These are phyloP conservation scores for Hydroisotoma schaefferi DNA, from an alignment of 2,888 invertebrate genomes.

Conservation along the genomic window DNA sequence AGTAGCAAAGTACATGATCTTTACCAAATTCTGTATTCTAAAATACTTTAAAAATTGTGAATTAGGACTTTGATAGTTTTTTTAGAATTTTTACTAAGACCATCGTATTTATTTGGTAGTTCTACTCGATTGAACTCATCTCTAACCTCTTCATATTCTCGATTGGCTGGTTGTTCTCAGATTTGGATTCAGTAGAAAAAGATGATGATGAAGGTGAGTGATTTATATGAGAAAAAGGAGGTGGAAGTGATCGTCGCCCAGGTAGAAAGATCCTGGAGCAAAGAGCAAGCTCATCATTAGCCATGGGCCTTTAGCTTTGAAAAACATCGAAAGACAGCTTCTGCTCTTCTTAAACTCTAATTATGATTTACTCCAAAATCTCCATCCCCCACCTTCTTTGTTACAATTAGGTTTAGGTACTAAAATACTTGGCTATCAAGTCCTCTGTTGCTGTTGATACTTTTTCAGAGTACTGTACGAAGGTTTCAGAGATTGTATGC, in stretches of 20 bases:
- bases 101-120: background rate
- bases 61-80: background rate
- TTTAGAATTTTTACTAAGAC: background rate
- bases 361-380: conserved; percentile 8
- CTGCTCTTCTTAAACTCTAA: background rate
- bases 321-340: background rate
- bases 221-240: background rate
- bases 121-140: no score
- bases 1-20: no score
- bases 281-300: background rate
- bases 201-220: background rate
- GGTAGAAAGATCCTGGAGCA: background rate
- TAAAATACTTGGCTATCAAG: no score
- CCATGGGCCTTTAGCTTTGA: no score
- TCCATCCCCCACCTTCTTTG: background rate
- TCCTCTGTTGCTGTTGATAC: no score
- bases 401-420: no score
- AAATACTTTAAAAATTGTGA: no score
- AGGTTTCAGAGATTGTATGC: no score
- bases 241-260: conserved; percentile 2
- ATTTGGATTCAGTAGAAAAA: conserved; percentile 1
- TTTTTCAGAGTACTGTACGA: no score
- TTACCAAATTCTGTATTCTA: no score
- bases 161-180: background rate
- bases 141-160: no score